phyloP scores from a whole-genome alignment of 2,113 vertebrate genomes.

The Tragulus kanchil region DNA sequence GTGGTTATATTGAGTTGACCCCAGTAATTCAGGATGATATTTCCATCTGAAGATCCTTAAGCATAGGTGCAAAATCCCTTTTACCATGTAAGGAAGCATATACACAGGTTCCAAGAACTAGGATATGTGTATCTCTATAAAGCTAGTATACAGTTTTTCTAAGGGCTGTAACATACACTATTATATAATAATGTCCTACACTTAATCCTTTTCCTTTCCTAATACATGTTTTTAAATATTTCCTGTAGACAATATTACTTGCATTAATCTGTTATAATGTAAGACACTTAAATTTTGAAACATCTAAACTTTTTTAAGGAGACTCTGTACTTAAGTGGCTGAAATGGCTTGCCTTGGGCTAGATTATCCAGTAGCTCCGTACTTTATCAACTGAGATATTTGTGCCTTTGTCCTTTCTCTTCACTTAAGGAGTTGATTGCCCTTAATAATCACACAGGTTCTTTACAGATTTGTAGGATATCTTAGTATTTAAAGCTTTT shows the following conservation, averaged over 20 bases:
- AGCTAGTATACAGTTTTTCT: not conserved
- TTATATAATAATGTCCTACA: not conserved
- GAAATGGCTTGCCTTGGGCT: not conserved
- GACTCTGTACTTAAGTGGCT: not conserved
- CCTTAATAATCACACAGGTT: not conserved
- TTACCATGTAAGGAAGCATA: not conserved
- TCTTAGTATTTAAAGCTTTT: constrained; percentile 35
- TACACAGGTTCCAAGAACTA: not conserved
- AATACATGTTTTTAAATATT: not conserved
- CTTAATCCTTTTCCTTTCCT: constrained; percentile 12
- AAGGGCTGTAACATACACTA: not conserved
- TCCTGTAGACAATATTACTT: not conserved
- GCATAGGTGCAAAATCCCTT: not conserved
- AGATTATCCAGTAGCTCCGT: not conserved
- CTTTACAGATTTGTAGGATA: not conserved
- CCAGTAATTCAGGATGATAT: not conserved
- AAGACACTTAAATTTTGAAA: constrained; percentile 27
- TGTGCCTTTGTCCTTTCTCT: not conserved
- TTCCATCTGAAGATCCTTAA: not conserved
- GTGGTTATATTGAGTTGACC: not conserved
- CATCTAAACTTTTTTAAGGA: not conserved
- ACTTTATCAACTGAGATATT: not conserved
- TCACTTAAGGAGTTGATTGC: not conserved
- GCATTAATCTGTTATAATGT: constrained; percentile 5
- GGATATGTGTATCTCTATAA: not conserved